Evolutionary conservation across 2,113 vertebrate species (phyloP), one percentile per base, ranked within the genome.

Genomic region (Neodon shergylaensis): DNA sequence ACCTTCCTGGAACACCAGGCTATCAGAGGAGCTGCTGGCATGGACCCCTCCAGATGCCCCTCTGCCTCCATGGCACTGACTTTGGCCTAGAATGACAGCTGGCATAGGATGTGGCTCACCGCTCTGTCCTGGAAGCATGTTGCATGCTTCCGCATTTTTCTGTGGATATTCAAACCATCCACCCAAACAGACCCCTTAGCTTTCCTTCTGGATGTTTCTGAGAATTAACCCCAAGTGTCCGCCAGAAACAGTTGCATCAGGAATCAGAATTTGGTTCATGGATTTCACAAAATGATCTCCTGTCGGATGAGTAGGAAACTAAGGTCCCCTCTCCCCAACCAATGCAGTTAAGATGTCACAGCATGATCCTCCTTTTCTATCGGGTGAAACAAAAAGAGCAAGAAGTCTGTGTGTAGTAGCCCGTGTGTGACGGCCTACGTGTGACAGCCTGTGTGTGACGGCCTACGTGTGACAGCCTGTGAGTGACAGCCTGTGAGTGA

Each of bases 281-380:
- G 47, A 24, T 77, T 83, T 63, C 54, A 17, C 13, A 28, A 74
- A 74, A 70, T 7, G 68, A 10, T 79, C 47, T 61, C 52, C 70
- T 17, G n/a, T 0, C 90, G 52, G 92, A 16, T 87, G 66, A 24
- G 28, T 1, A 70, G 54, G 93, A 95, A 95, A 82, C 47, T 77
- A 89, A 91, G 39, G 78, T 85, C 61, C 63, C 24, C 54, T 70
- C 90, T 78, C 68, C 21, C 0, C 26, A 7, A 58, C 36, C 54
- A 92, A 19, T 61, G 76, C 92, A 36, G 19, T 16, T 81, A 88
- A 73, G 92, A 83, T 76, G 87, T 74, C n/a, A 33, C 61, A 13
- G n/a, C 85, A 52, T 11, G 9, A 68, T 92, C 10, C 89, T 94
- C 42, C 90, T 88, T 96, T 97, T 97, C 94, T 94, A 78, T 74